Conservation (phyloP, 2,113 vertebrate species). For the Limnothrissa miodon region DNA sequence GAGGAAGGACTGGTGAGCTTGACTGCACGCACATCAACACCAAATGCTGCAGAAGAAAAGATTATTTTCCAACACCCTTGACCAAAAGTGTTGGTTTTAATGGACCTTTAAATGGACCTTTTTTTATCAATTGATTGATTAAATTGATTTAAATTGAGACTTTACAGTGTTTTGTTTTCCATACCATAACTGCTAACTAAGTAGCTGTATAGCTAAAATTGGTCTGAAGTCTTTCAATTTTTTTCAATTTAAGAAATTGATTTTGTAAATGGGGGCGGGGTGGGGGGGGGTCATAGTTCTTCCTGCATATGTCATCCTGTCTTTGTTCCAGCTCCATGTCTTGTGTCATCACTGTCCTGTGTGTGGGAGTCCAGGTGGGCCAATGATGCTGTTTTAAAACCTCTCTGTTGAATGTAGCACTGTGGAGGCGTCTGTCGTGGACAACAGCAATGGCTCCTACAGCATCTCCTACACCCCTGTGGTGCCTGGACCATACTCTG, state of each 20-base stretch:
- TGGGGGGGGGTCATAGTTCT: not conserved
- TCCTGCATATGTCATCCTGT: too few relatives aligned
- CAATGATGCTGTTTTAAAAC: not conserved
- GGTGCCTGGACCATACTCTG: conserved; percentile 74
- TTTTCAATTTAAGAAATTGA: too few relatives aligned
- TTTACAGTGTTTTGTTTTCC: too few relatives aligned
- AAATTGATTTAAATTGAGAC: too few relatives aligned
- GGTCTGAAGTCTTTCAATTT: too few relatives aligned
- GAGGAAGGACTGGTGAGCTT: conserved; percentile 78
- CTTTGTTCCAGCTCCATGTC: not conserved
- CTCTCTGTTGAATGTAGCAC: conserved; percentile 56
- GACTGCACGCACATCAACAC: not conserved
- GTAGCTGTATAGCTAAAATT: too few relatives aligned
- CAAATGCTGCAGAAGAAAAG: not conserved
- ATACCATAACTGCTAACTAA: too few relatives aligned
- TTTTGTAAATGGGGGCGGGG: too few relatives aligned
- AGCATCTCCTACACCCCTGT: conserved; percentile 77
- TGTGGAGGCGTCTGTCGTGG: conserved; percentile 70
- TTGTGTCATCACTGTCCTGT: not conserved
- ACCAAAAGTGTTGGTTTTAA: too few relatives aligned
- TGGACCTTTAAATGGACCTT: too few relatives aligned
- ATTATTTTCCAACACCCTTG: too few relatives aligned
- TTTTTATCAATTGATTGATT: too few relatives aligned
- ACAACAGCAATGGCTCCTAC: conserved; percentile 85
- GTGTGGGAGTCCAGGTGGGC: not conserved